Base-by-base conservation (phyloP, 2,797 vertebrate genomes). In the Arnoldichthys spilopterus region DNA sequence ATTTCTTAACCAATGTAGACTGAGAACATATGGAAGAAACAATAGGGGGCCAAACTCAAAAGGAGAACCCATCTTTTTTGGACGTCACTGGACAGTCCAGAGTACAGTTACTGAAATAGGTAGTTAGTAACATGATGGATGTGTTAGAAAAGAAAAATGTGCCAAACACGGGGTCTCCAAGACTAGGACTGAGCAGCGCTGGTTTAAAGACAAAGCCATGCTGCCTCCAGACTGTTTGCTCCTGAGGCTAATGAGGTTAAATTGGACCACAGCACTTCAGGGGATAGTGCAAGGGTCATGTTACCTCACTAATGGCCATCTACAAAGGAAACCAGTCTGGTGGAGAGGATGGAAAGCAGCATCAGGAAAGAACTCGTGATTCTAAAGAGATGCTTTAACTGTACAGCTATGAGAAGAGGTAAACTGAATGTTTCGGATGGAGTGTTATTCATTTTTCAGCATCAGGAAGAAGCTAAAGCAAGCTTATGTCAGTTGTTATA, bases 281-380 rank as follows among this genome's bases (percentile, higher is more conserved):
- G 59, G 72, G n/a, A 40, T 43, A 32, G 22, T 43, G 53, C 0
- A n/a, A 40, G 62, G 54, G 51, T 69, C 34, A 2, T 2, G 45
- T 74, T 74, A 16, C 77, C 45, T 28, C 37, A 54, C 12, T 61
- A 40, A 34, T 47, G 30, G 74, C 45, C 34, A n/a, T 67, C 11
- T 56, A n/a, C 63, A 30, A 24, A 4, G 6, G 13, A 15, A 67
- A 43, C n/a, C 5, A 43, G 1, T 30, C 6, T 30, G 12, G 12
- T 3, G 15, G 15, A 15, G 37, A 2, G 20, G 8, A 11, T 15
- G 34, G 34, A 43, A 37, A 43, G 9, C 63, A 43, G n/a, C 34
- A n/a, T 43, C 37, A 66, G 32, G 18, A 34, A 32, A n/a, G 32
- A 30, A 40, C 37, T 15, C 4, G 4, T 24, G 20, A 64, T 12